Evolutionary conservation across 2,888 invertebrate genomes (phyloP).

Genomic region (Amitus sp.): DNA sequence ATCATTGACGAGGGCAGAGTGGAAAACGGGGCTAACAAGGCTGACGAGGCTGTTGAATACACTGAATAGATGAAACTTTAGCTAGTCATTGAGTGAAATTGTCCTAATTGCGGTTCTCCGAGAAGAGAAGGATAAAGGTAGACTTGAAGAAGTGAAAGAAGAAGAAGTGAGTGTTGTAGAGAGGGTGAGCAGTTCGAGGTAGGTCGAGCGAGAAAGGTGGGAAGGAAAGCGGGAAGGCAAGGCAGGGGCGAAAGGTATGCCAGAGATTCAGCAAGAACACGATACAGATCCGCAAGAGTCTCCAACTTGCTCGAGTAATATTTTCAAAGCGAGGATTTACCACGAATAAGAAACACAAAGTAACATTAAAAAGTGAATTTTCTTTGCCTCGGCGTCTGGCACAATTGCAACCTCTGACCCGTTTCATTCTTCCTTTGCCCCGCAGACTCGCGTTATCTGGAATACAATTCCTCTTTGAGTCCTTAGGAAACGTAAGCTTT

Average conservation of each 20-base stretch:
- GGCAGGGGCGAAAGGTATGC: conserved; percentile 1
- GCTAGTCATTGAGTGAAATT: conserved; percentile 32
- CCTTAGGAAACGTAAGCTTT: conserved; percentile 24
- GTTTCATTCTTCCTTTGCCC: conserved; percentile 26
- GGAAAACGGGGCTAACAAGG: too few species aligned
- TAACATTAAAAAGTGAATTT: conserved; percentile 38
- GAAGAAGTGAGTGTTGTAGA: conserved; percentile 2
- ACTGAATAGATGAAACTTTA: conserved; percentile 33
- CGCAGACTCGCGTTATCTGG: conserved; percentile 30
- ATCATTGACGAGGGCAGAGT: conserved; percentile 10
- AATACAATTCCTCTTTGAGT: conserved; percentile 31
- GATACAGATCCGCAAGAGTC: conserved; percentile 34
- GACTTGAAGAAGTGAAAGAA: conserved; percentile 27
- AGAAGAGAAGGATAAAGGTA: conserved; percentile 19
- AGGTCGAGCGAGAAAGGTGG: conserved; percentile 14
- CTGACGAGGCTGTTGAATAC: conserved; percentile 15
- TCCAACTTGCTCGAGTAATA: conserved; percentile 36
- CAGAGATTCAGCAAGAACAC: too few species aligned
- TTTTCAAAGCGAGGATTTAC: conserved; percentile 35
- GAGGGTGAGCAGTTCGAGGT: conserved; percentile 26
- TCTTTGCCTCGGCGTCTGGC: conserved; percentile 19
- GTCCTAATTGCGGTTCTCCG: conserved; percentile 33
- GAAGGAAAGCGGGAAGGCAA: not conserved
- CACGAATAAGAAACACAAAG: conserved; percentile 38
- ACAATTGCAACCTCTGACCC: conserved; percentile 26